Evolutionary conservation across 2,113 vertebrate genomes (phyloP).

Genomic region (Peucedramus taeniatus): DNA sequence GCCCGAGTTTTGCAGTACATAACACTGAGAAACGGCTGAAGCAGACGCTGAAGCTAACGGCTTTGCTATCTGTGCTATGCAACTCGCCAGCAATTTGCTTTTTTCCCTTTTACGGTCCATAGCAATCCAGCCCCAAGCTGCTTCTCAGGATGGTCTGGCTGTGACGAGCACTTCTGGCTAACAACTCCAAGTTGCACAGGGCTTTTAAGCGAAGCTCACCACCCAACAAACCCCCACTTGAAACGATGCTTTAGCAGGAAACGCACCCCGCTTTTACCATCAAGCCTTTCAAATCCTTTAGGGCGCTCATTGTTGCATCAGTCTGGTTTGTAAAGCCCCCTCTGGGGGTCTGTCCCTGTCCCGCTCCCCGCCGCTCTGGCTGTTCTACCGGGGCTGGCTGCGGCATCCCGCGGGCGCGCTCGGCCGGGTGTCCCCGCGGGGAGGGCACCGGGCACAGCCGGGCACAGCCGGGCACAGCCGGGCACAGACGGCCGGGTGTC

Average conservation of each 20-base stretch:
- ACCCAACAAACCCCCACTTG: background rate
- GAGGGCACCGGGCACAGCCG: background rate
- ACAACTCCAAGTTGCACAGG: background rate
- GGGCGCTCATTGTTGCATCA: accelerated
- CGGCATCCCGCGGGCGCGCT: accelerated
- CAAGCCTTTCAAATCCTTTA: background rate
- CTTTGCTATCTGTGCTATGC: background rate
- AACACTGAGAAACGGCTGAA: background rate
- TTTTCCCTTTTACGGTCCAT: constrained; percentile 47
- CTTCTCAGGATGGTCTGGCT: background rate
- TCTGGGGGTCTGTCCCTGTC: background rate
- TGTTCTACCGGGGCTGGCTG: background rate
- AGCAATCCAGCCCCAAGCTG: background rate
- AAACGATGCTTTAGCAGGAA: background rate
- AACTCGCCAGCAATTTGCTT: background rate
- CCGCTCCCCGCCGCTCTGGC: too few species aligned
- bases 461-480: too few species aligned
- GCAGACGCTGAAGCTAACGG: background rate
- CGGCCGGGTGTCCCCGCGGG: background rate
- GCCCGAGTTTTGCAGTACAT: background rate
- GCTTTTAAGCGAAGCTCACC: background rate
- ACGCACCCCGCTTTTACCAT: accelerated
- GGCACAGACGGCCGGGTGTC: too few species aligned
- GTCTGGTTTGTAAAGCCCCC: background rate
- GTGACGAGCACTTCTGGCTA: background rate